Evolutionary conservation across 2,113 vertebrate species (phyloP), one percentile per base, ranked within the genome.

Genomic region (Alosa alosa): DNA sequence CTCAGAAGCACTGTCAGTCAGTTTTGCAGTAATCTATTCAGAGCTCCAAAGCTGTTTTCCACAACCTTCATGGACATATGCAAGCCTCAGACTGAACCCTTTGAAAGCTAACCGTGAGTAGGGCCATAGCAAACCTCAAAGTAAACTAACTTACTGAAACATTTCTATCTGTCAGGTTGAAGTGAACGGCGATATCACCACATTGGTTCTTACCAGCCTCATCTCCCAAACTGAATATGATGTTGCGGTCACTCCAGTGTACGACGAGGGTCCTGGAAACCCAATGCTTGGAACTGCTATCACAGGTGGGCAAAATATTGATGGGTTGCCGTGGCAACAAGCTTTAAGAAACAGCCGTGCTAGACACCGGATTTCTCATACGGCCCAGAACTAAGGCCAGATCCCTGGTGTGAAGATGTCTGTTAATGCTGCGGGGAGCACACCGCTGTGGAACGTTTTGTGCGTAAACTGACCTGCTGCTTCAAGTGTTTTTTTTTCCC

Each of bases 211-310:
- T 83, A 86, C 88, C 83, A 92, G 94, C 84, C 96, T 99, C 52
- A 89, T 93, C 45, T 99, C 98, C 7, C 96, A 97, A 93, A 97
- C 96, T 0, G 93, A 95, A 47, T 99, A 99, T 82, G 94, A 96
- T 0, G 89, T 98, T 52, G 95, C 94, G 0, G 95, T 99, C 49
- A 96, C 95, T 31, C 97, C 98, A 0, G 78, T 96, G 0, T 98
- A 97, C 0, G 96, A 96, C 0, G 95, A 94, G n/a, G 98, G 97
- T 2, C 90, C 94, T 1, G 97, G 95, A 15, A 57, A 85, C 0
- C 95, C 96, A 0, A 92, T 94, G 93, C 88, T 89, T 8, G 95
- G 95, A 49, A 93, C 87, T 0, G 97, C 95, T 39, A 93, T 95
- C 81, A 99, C 98, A 50, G 93, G 97, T 97, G 90, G 96, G 96